Conservation (phyloP, 2,113 vertebrate genomes). For the Eonycteris spelaea region DNA sequence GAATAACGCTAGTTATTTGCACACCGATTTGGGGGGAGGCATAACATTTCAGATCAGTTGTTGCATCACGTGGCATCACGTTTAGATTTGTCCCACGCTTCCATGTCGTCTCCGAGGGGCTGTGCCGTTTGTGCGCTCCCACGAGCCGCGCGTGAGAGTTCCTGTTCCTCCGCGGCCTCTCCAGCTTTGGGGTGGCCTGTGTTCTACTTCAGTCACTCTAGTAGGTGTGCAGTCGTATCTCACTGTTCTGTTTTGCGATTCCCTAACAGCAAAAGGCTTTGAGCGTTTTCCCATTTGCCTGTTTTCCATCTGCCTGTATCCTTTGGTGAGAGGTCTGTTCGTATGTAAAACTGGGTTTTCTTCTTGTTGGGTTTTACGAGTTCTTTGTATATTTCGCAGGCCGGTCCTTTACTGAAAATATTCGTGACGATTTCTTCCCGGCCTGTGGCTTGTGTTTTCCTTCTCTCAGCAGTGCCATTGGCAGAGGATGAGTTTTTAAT, state of each 20-base stretch:
- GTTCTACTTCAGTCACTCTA: neutral
- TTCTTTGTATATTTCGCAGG: neutral
- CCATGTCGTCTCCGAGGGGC: neutral
- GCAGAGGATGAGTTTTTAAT: neutral
- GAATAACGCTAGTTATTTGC: neutral
- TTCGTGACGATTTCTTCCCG: neutral
- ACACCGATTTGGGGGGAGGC: neutral
- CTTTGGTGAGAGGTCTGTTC: neutral
- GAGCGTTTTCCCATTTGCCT: neutral
- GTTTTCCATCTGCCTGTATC: neutral
- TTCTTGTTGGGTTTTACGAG: neutral
- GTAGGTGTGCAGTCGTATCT: neutral
- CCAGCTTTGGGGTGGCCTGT: neutral
- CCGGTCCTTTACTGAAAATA: neutral
- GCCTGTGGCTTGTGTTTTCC: neutral
- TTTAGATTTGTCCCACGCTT: neutral
- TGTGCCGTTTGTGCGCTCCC: too few species aligned
- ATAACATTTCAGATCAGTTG: neutral
- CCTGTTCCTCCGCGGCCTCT: neutral
- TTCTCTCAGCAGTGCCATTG: neutral
- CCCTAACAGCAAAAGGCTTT: neutral
- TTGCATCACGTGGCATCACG: neutral
- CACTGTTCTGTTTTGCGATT: neutral
- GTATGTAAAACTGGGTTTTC: neutral
- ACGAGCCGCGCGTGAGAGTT: rapidly evolving